Evolutionary conservation across 2,113 vertebrate genomes (phyloP), one percentile per base, ranked within the genome.

Genomic region (Ondatra zibethicus): DNA sequence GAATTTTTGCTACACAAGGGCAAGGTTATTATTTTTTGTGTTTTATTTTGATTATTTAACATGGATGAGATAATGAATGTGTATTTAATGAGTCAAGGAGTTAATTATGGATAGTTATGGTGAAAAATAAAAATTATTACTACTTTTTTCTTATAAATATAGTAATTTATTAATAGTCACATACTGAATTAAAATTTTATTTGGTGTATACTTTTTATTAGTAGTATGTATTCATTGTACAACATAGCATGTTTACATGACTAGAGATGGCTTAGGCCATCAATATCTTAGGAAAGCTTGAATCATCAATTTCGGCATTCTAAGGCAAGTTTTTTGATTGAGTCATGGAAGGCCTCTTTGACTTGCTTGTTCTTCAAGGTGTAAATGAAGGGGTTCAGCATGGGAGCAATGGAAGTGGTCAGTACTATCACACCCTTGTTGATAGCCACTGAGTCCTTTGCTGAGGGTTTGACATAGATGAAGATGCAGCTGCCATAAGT

Each of bases 341-440:
- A 91, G 47, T 97, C 82, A n/a, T 7, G 93, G n/a, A 97, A 96
- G 21, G 81, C 93, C 70, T 88, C 27, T 63, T 94, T 97, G 6
- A 96, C 92, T 73, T 98, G 88, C 45, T 96, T 96, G 85, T 98
- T 97, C 70, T 96, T 93, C 68, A 96, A 63, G 5, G 88, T 97
- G 19, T 95, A 97, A 70, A 98, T 97, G 58, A 98, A 95, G 0
- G 95, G 94, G 36, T 96, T 97, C 16, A 98, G 4, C 75, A 97
- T 36, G 3, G 97, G 97, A 29, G 95, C 87, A 1, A 97, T 72
- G 52, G 96, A 95, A 1, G 97, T 96, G 23, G 89, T 96, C 0
- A 97, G 29, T 7, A 97, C n/a, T 29, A 81, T 81, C 10, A 95
- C 93, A 12, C 85, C 77, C 58, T 96, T 97, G 52, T 97, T 96